Conservation (phyloP, 2,888 invertebrate species). For the Choristoneura rosaceana region DNA sequence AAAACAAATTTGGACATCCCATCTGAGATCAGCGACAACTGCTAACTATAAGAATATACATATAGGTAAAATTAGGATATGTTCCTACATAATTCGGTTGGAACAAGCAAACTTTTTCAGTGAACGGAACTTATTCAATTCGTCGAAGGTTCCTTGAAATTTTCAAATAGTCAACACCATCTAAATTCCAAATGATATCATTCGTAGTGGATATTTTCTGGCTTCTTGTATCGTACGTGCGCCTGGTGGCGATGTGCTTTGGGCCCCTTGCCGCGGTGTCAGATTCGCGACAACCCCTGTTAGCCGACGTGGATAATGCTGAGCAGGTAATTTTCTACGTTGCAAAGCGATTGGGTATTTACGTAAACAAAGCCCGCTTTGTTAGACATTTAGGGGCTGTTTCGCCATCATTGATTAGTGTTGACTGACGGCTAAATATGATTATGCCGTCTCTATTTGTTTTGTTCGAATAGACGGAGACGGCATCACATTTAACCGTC, state of each 20-base stretch:
- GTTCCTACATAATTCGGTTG: not conserved
- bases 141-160: not conserved
- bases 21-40: too few species aligned
- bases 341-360: slow-evolving; percentile 6
- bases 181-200: slow-evolving; percentile 7
- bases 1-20: too few species aligned
- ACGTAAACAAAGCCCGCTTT: not conserved
- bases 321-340: slow-evolving; percentile 44
- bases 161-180: not conserved
- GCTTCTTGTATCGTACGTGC: slow-evolving; percentile 35
- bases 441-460: too few species aligned
- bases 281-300: slow-evolving; percentile 41
- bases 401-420: too few species aligned
- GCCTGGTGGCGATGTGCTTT: slow-evolving; percentile 17
- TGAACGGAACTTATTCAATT: too few species aligned
- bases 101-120: too few species aligned
- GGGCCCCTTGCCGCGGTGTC: slow-evolving; percentile 35
- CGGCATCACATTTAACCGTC: too few species aligned
- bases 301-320: slow-evolving; percentile 43
- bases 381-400: not conserved
- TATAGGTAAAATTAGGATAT: too few species aligned
- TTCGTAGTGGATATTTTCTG: slow-evolving; percentile 29
- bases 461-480: too few species aligned
- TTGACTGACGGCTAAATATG: too few species aligned
- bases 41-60: too few species aligned